A percentile compares a stretch with the other conserved stretches of the same genome.
These are phyloP conservation scores for Xestia c-nigrum DNA, from an alignment of 2,888 invertebrate genomes.

Conservation along the genomic window DNA sequence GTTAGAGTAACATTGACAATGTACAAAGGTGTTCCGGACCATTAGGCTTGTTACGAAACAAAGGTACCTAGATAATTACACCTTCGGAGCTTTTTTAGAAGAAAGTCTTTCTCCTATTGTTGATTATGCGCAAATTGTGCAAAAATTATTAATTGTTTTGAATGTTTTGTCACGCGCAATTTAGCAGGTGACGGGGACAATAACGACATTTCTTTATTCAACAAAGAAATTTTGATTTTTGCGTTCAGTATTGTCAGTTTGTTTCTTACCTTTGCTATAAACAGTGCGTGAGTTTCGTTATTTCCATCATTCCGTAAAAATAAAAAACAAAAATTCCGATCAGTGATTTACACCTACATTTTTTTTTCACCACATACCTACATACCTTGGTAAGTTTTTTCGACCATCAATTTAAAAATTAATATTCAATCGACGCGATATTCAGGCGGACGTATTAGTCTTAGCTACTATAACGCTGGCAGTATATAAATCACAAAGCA, in stretches of 20 bases:
- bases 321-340: conserved; percentile 4
- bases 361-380: not conserved
- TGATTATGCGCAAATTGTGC: conserved; percentile 79
- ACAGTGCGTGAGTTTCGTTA: conserved; percentile 36
- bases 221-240: conserved; percentile 71
- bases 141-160: conserved; percentile 72
- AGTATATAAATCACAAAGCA: conserved; percentile 63
- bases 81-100: conserved; percentile 78
- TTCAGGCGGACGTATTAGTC: conserved; percentile 51
- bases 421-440: conserved; percentile 45
- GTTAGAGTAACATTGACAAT: conserved; percentile 80
- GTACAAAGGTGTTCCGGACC: conserved; percentile 83
- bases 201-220: conserved; percentile 57
- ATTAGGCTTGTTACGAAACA: conserved; percentile 85
- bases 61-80: conserved; percentile 84
- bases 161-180: conserved; percentile 68
- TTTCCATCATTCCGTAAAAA: not conserved
- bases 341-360: conserved; percentile 13
- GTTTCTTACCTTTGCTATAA: conserved; percentile 50
- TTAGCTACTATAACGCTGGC: conserved; percentile 48
- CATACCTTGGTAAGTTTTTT: conserved; percentile 54
- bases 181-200: conserved; percentile 61
- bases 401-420: conserved; percentile 24
- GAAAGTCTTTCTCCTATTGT: conserved; percentile 89
- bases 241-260: conserved; percentile 64